Percentiles rank a stretch among this genome's conserved stretches.
phyloP scores from a whole-genome alignment of 2,797 vertebrate species.

The Sphaeramia orbicularis region DNA sequence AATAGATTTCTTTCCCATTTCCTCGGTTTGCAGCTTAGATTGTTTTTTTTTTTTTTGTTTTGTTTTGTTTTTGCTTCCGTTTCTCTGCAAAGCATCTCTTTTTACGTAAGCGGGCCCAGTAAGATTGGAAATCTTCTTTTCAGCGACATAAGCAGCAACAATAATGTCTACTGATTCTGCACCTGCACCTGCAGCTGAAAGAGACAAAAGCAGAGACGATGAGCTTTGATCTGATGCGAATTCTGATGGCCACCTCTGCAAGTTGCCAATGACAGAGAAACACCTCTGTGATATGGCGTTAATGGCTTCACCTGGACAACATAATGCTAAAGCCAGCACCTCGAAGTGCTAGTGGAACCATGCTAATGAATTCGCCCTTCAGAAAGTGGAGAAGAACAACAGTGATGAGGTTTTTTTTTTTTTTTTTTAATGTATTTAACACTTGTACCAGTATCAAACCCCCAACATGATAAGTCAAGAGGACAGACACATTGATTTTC shows the following conservation, averaged over 20 bases:
- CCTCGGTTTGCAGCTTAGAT: constrained; percentile 30
- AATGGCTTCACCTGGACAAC: constrained; percentile 59
- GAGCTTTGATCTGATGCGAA: constrained; percentile 55
- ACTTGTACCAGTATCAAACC: constrained; percentile 3
- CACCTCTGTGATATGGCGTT: constrained; percentile 38
- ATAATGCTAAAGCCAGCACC: constrained; percentile 58
- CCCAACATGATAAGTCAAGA: background rate
- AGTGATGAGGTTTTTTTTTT: constrained; percentile 24
- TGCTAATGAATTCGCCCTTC: constrained; percentile 53
- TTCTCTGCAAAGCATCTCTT: constrained; percentile 15
- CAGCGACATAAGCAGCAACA: constrained; percentile 13
- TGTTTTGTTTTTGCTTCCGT: constrained; percentile 11
- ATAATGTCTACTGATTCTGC: constrained; percentile 23
- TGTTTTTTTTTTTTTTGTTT: constrained; percentile 13
- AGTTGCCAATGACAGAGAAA: constrained; percentile 39
- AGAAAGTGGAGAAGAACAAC: constrained; percentile 24
- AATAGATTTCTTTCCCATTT: constrained; percentile 55
- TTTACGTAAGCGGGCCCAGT: constrained; percentile 21
- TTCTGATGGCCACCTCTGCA: constrained; percentile 42
- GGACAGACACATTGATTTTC: constrained; percentile 8
- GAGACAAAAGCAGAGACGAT: constrained; percentile 50
- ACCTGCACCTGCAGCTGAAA: constrained; percentile 43
- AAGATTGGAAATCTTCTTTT: constrained; percentile 47
- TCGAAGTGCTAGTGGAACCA: background rate
- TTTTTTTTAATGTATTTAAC: constrained; percentile 38